phyloP scores from a whole-genome alignment of 1,140 invertebrate species.

The Tachypleus tridentatus region DNA sequence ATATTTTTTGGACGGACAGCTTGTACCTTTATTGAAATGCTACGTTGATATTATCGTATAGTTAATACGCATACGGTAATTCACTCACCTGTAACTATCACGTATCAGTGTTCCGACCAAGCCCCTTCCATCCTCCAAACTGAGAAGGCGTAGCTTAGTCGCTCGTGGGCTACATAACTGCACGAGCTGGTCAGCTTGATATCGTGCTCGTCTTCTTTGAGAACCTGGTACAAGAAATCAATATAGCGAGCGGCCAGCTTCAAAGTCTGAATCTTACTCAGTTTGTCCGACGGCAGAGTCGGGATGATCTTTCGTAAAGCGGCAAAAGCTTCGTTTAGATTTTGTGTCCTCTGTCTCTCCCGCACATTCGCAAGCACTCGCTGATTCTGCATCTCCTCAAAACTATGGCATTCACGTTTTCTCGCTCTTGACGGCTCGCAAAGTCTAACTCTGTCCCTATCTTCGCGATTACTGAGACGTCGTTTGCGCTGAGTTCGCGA shows the following conservation, averaged over 20 bases:
- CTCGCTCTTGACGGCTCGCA: too few species aligned
- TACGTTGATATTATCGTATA: too few species aligned
- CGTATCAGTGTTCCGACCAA: slow-evolving; percentile 37
- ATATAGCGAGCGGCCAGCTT: slow-evolving; percentile 90
- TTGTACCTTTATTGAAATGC: too few species aligned
- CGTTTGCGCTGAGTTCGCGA: too few species aligned
- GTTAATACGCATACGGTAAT: too few species aligned
- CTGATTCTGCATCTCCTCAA: slow-evolving; percentile 42
- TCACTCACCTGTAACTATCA: too few species aligned
- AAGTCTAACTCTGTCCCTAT: too few species aligned
- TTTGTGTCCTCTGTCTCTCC: slow-evolving; percentile 92
- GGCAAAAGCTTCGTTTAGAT: slow-evolving; percentile 91
- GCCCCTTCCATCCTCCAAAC: slow-evolving; percentile 95
- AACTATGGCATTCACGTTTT: slow-evolving; percentile 8
- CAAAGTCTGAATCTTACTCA: slow-evolving; percentile 96
- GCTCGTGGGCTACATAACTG: slow-evolving; percentile 73
- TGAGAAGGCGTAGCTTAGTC: slow-evolving; percentile 85
- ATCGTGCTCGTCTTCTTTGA: slow-evolving; percentile 27
- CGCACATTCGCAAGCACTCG: slow-evolving; percentile 90
- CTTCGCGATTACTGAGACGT: too few species aligned
- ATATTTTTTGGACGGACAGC: too few species aligned
- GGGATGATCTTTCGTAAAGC: slow-evolving; percentile 88
- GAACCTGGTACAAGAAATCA: slow-evolving; percentile 82
- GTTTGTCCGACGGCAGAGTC: slow-evolving; percentile 92
- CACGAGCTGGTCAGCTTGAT: slow-evolving; percentile 41